phyloP scores from a whole-genome alignment of 2,797 vertebrate genomes.

The Hippocampus kuda region DNA sequence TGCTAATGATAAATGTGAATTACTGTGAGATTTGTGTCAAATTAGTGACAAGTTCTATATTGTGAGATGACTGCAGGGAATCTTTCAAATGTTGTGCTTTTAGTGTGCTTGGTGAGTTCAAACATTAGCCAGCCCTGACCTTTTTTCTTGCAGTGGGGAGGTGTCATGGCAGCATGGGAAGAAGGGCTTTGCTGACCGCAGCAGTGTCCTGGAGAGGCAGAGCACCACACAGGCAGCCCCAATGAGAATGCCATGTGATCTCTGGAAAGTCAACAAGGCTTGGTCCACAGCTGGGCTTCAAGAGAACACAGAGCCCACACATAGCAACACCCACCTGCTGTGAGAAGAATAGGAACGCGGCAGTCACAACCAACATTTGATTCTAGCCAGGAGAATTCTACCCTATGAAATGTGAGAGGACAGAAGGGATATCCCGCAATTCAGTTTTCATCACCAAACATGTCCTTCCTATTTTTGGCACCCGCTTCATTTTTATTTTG shows the following conservation, averaged over 20 bases:
- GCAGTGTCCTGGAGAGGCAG: constrained; percentile 44
- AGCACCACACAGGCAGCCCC: constrained; percentile 41
- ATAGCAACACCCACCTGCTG: constrained; percentile 68
- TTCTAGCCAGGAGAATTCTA: constrained; percentile 26
- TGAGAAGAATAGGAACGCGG: constrained; percentile 38
- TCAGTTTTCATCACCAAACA: constrained; percentile 12
- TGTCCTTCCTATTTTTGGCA: constrained; percentile 16
- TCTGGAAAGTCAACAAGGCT: constrained; percentile 69
- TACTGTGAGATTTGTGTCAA: neutral
- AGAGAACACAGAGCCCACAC: constrained; percentile 57
- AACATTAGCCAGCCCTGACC: constrained; percentile 24
- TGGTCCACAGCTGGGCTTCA: constrained; percentile 63
- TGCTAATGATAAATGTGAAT: neutral
- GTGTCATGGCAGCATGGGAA: constrained; percentile 25
- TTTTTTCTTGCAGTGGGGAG: constrained; percentile 10
- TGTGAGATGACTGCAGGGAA: constrained; percentile 1
- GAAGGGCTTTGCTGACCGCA: constrained; percentile 50
- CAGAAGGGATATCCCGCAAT: constrained; percentile 15
- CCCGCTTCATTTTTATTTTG: neutral
- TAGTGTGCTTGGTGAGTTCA: constrained; percentile 21
- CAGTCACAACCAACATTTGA: constrained; percentile 28
- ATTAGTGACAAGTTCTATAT: neutral
- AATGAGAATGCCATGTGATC: constrained; percentile 69
- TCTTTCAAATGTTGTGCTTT: constrained; percentile 16
- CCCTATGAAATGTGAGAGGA: constrained; percentile 20